Evolutionary conservation across 1,140 invertebrate species (phyloP).

Genomic region (Leucophenga varia): DNA sequence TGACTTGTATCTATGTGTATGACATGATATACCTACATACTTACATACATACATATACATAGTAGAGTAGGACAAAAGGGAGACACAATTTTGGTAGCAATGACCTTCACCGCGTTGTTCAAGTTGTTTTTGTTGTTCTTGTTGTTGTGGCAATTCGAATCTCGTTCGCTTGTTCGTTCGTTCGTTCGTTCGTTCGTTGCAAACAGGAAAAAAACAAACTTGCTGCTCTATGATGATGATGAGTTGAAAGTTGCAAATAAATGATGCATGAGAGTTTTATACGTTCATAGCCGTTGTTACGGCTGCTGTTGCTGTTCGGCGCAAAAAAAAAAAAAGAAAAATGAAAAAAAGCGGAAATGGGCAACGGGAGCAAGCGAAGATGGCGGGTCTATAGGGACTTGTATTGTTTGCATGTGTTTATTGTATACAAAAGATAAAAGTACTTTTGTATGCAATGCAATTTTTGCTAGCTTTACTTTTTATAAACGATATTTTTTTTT

Average conservation of each 20-base stretch:
- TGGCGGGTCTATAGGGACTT: too few relatives aligned
- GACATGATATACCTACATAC: slow-evolving; percentile 1
- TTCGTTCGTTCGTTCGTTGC: too few relatives aligned
- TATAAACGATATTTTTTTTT: too few relatives aligned
- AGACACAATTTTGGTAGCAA: slow-evolving; percentile 57
- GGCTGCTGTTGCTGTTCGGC: slow-evolving; percentile 19
- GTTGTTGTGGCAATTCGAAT: slow-evolving; percentile 23
- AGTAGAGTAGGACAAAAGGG: slow-evolving; percentile 55
- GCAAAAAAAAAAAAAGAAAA: too few relatives aligned
- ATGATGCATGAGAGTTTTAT: slow-evolving; percentile 41
- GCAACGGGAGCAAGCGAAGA: too few relatives aligned
- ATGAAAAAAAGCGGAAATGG: too few relatives aligned
- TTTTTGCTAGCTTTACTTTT: too few relatives aligned
- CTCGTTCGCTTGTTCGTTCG: neutral
- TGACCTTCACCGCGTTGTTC: slow-evolving; percentile 56
- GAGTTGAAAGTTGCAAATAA: slow-evolving; percentile 16
- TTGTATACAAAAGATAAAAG: too few relatives aligned
- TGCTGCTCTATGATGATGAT: slow-evolving; percentile 4
- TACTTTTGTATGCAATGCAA: too few relatives aligned
- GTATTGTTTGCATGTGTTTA: too few relatives aligned
- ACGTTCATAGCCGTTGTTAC: too few relatives aligned
- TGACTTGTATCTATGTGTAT: slow-evolving; percentile 12
- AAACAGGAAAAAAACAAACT: slow-evolving; percentile 6
- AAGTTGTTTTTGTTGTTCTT: slow-evolving; percentile 42
- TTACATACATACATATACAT: neutral